Base-by-base conservation (phyloP, 2,113 vertebrate genomes). In the Morphnarchus princeps region DNA sequence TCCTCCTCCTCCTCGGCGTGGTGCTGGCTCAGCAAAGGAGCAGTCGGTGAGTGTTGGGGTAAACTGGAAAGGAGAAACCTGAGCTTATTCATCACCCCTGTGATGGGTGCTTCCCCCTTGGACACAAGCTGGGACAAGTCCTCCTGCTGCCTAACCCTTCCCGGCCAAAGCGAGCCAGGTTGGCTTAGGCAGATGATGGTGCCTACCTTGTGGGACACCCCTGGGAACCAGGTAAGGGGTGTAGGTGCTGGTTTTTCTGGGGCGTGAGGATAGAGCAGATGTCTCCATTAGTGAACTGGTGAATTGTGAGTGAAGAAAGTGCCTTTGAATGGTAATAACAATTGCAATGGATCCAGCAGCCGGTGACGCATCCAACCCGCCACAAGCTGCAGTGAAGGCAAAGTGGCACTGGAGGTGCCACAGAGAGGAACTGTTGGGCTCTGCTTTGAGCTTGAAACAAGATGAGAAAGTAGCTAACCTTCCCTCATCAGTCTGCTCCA, bases 61-160 rank as follows among this genome's bases (percentile, higher is more conserved):
- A 38, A 70, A 40, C 57, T 85, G 69, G 29, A 40, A 59, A 65
- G 26, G 43, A 42, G 57, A 84, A 65, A 47, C 11, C 11, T 26
- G 38, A 63, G 8, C 7, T 84, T 36, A 21, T 34, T 65, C 9
- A 19, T 65, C 19, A 17, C 20, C 43, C 19, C 14, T 11, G 4
- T 52, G 24, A 77, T 49, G 58, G 7, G 7, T 34, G 13, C 20
- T 43, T 19, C 34, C 6, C 10, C 5, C 34, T 58, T 28, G 63
- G 26, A 19, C 29, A 8, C 11, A 3, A n/a, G 20, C 13, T 61
- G 70, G 31, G 59, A 12, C 0, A 0, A 3, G 1, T 62, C 20
- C 67, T 77, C 6, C 50, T 84, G 49, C 54, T 84, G 82, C 45
- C 36, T 31, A 24, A 57, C 40, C 50, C 45, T 73, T 36, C n/a